Base-by-base conservation (phyloP, 2,797 vertebrate genomes). In the Coilia nasus region DNA sequence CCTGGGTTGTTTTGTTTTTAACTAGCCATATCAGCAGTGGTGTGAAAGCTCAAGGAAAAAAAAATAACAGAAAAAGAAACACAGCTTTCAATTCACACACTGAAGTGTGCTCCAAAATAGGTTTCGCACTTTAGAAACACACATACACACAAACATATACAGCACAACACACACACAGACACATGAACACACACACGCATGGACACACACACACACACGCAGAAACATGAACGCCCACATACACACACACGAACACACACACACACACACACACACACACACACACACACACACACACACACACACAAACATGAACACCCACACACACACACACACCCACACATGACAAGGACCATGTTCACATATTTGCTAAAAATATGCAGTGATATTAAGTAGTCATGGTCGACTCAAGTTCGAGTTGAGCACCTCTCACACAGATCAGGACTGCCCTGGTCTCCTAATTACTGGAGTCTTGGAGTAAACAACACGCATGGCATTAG, bases 1-100 rank as follows among this genome's bases (percentile, higher is more conserved):
- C 71, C 41, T 78, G 71, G 71, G 71, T 21, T 78, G 31, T 44
- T 44, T 64, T 64, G n/a, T 41, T 75, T 78, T 41, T 9, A 21
- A 78, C 71, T 78, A 78, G 64, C 25, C 28, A 78, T 78, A 78
- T 78, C 71, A 21, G 35, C 71, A 44, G 17, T 78, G 35, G 17
- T 78, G 71, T 0, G 44, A 78, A 78, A 78, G 71, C 71, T 78
- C 6, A 78, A 0, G 31, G 71, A 78, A 78, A 71, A 35, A 54
- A 54, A 54, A 54, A 54, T 1, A 7, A 54, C 2, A 35, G 1
- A 7, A 71, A 78, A 41, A 31, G 10, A 78, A 44, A 78, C 0
- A 19, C 6, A 41, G 28, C 67, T 35, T 15, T 15, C 28, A 71
- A 25, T 25, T 14, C 25, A 35, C 31, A 41, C 19, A 21, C n/a